Base-by-base conservation (phyloP, 2,797 vertebrate genomes). In the Melopsittacus undulatus region DNA sequence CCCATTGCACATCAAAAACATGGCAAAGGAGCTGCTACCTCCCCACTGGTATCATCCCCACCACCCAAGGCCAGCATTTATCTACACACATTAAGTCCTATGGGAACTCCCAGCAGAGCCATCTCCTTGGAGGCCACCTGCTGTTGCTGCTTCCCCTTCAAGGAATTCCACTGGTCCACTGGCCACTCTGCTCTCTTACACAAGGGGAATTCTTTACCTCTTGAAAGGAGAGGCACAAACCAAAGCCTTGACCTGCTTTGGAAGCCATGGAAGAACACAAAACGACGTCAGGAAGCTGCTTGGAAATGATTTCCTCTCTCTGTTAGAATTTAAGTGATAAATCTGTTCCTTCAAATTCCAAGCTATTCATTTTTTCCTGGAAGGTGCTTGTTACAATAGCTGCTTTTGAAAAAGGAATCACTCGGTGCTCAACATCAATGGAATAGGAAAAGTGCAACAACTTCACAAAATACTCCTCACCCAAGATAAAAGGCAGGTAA, bases 341-440 rank as follows among this genome's bases (percentile, higher is more conserved):
- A 94, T 81, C 68, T 32, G 78, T 87, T 96, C 90, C 93, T 94
- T 96, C 92, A 96, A 91, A 96, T 62, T 64, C 85, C 72, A 96
- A 96, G 92, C 96, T 95, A 95, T 95, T 96, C 51, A 90, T 51
- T 95, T 96, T 97, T 97, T 97, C 95, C 97, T 97, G 95, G 90
- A 97, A 97, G 94, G 72, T 79, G 48, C 77, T 96, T 64, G 75
- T 64, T 90, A 34, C 56, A 83, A 72, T 52, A 91, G 40, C 8
- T 74, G 24, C 19, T 67, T 80, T 62, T 92, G 79, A 62, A 51
- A 52, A 91, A 89, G 79, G 52, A 73, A 72, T 61, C 52, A 54
- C 12, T 40, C 0, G 1, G 24, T 59, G 51, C 34, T 85, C 7
- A 24, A 72, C 21, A 46, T 52, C 24, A 42, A 63, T 3, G 13